A percentile compares a stretch with the other conserved stretches of the same genome.
Evolutionary conservation across 2,888 invertebrate species (phyloP).

Genomic region (Branchipolynoe longqiensis): DNA sequence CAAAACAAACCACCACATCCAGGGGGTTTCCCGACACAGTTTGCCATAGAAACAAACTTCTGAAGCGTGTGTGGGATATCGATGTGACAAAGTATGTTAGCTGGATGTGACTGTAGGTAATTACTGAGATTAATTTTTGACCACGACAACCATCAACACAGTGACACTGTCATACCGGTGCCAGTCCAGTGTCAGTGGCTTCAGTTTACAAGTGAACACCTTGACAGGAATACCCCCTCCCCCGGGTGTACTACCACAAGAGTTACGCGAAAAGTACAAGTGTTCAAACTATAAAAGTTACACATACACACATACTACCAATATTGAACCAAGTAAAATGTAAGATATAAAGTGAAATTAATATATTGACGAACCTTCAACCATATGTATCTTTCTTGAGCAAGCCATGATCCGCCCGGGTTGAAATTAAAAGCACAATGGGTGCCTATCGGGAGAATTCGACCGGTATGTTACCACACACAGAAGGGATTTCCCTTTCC

Average conservation of each 20-base stretch:
- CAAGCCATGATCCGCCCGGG: conserved; percentile 57
- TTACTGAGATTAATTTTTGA: conserved; percentile 45
- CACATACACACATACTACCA: not conserved
- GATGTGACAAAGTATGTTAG: not conserved
- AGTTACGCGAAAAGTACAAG: conserved; percentile 46
- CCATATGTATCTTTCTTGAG: conserved; percentile 58
- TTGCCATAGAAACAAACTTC: conserved; percentile 5
- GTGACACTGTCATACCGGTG: conserved; percentile 55
- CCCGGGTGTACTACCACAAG: conserved; percentile 51
- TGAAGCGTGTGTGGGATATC: not conserved
- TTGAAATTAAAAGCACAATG: conserved; percentile 58
- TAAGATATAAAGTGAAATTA: conserved; percentile 50
- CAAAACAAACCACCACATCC: conserved; percentile 52
- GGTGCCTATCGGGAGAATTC: conserved; percentile 49
- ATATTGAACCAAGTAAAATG: not conserved
- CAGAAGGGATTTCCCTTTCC: conserved; percentile 38
- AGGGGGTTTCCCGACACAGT: conserved; percentile 53
- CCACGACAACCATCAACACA: conserved; percentile 50
- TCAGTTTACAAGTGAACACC: conserved; percentile 56
- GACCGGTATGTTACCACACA: conserved; percentile 45
- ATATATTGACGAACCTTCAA: conserved; percentile 51
- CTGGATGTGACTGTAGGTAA: conserved; percentile 1
- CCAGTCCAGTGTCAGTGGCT: conserved; percentile 51
- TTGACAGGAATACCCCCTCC: conserved; percentile 56
- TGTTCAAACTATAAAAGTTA: conserved; percentile 28